Conservation (phyloP, 2,797 vertebrate species). For the Danio jaintianensis region DNA sequence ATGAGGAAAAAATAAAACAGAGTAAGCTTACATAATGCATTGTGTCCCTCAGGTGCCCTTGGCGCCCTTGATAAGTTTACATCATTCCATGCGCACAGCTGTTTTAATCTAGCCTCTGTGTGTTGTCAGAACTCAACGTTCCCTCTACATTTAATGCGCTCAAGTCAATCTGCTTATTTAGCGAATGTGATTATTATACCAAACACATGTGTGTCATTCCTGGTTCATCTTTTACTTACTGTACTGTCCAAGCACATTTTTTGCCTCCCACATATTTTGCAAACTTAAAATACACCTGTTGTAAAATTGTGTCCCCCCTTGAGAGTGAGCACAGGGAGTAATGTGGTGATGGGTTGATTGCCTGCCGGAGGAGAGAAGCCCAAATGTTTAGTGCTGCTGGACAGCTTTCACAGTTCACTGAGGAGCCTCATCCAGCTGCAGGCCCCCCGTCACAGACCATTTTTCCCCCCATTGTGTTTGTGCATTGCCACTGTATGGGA, state of each 20-base stretch:
- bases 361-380: slow-evolving; percentile 4
- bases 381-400: slow-evolving; percentile 23
- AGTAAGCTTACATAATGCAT: slow-evolving; percentile 37
- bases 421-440: slow-evolving; percentile 25
- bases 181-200: neutral
- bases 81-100: slow-evolving; percentile 57
- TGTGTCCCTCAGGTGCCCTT: slow-evolving; percentile 42
- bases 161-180: slow-evolving; percentile 29
- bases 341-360: neutral
- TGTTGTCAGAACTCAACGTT: slow-evolving; percentile 16
- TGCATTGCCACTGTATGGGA: slow-evolving; percentile 40
- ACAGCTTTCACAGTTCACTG: slow-evolving; percentile 39
- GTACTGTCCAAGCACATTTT: neutral
- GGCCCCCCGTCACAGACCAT: neutral
- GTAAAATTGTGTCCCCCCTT: neutral
- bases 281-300: slow-evolving; percentile 22
- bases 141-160: slow-evolving; percentile 14
- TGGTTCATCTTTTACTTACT: neutral
- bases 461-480: slow-evolving; percentile 11
- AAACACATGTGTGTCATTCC: neutral
- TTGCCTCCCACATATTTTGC: slow-evolving; percentile 11
- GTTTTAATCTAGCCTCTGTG: slow-evolving; percentile 47
- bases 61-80: slow-evolving; percentile 39
- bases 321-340: neutral
- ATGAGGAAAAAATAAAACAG: neutral